Percentiles rank a stretch among this genome's conserved stretches.
These are phyloP conservation scores for Danaus plexippus DNA, from an alignment of 1,140 invertebrate genomes.

Conservation along the genomic window DNA sequence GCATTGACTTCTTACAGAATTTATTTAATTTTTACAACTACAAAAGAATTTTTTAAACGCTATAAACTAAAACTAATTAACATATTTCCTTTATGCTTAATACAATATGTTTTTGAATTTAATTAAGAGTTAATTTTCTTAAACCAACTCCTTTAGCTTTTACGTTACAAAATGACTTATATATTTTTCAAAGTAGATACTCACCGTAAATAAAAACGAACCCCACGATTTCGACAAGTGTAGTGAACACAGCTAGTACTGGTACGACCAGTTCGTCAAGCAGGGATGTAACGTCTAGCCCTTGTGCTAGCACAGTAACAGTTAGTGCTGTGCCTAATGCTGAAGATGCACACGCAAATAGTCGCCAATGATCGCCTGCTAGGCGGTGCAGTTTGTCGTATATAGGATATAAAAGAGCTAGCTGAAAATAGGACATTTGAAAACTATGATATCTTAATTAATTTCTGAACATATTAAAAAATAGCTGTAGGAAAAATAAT, in stretches of 20 bases:
- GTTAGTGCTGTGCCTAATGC: slow-evolving; percentile 51
- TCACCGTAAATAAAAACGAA: slow-evolving; percentile 64
- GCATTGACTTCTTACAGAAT: too few relatives aligned
- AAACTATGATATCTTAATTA: too few relatives aligned
- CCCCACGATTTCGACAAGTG: slow-evolving; percentile 49
- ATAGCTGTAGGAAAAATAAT: slow-evolving; percentile 5
- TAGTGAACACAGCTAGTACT: slow-evolving; percentile 45
- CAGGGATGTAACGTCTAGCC: slow-evolving; percentile 36
- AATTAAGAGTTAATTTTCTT: background rate
- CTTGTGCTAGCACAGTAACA: slow-evolving; percentile 44
- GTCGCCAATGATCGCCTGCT: slow-evolving; percentile 47
- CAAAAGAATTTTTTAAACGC: too few relatives aligned
- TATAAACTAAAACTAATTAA: too few relatives aligned
- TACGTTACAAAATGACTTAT: background rate
- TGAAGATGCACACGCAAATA: slow-evolving; percentile 47
- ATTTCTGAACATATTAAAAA: background rate
- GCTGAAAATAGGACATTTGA: slow-evolving; percentile 34
- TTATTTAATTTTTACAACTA: too few relatives aligned
- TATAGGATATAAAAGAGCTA: slow-evolving; percentile 49
- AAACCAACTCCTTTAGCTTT: slow-evolving; percentile 1
- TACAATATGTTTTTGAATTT: background rate
- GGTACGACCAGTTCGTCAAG: slow-evolving; percentile 51
- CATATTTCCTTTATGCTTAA: too few relatives aligned
- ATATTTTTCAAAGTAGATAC: slow-evolving; percentile 6
- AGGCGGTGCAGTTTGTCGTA: slow-evolving; percentile 53